A percentile compares a stretch with the other conserved stretches of the same genome.
These are phyloP conservation scores for Mixornis gularis DNA, from an alignment of 2,113 vertebrate genomes.

Conservation along the genomic window DNA sequence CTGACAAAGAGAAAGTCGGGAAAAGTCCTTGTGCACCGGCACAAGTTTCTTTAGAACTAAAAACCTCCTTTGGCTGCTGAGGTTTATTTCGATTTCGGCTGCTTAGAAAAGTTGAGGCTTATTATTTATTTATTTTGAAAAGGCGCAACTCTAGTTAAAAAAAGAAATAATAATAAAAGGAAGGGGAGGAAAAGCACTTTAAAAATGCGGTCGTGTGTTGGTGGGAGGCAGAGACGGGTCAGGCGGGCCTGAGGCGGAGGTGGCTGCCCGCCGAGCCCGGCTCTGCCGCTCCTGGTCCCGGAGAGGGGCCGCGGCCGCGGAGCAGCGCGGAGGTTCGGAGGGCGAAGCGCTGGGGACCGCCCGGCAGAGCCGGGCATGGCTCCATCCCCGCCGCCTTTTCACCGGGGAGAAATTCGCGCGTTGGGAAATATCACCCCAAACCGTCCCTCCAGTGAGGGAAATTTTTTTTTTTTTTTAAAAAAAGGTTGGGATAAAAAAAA, in stretches of 20 bases:
- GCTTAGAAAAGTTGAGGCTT: background rate
- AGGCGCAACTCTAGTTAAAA: background rate
- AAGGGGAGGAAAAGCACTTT: fast-evolving
- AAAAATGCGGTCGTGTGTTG: background rate
- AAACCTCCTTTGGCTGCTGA: background rate
- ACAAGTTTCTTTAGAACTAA: slow-evolving; percentile 8
- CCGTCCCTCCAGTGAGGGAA: fast-evolving
- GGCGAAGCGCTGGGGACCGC: background rate
- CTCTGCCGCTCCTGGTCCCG: background rate
- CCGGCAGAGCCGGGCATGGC: background rate
- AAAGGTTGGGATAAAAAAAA: no score
- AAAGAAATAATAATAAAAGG: no score
- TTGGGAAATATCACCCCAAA: background rate
- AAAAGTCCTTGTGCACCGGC: background rate
- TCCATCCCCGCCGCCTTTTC: background rate
- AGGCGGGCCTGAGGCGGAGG: background rate
- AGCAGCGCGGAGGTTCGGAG: background rate
- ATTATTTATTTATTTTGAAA: background rate
- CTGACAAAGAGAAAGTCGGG: slow-evolving; percentile 28
- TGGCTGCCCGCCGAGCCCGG: background rate
- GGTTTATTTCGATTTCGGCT: background rate
- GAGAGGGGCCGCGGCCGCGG: background rate
- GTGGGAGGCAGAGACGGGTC: background rate
- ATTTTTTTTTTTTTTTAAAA: no score
- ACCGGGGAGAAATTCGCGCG: fast-evolving